These are phyloP conservation scores for Medauroidea extradentata DNA, from an alignment of 1,140 invertebrate species.

Conservation along the genomic window DNA sequence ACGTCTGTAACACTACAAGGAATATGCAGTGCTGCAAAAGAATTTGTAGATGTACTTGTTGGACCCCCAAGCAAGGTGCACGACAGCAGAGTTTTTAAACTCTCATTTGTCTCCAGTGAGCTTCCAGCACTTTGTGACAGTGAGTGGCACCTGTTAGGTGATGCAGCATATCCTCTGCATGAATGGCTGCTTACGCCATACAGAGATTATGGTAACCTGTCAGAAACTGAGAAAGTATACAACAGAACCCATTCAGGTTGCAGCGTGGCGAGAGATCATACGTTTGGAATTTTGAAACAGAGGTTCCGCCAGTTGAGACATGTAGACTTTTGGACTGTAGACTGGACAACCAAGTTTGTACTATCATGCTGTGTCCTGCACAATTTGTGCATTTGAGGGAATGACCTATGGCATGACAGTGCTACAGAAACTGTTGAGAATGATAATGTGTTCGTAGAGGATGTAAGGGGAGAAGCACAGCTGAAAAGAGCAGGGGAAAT, in stretches of 20 bases:
- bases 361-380: slow-evolving; percentile 34
- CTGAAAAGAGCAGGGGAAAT: not conserved
- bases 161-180: slow-evolving; percentile 35
- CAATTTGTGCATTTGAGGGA: slow-evolving; percentile 33
- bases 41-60: slow-evolving; percentile 29
- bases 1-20: slow-evolving; percentile 31
- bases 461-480: not conserved
- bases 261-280: slow-evolving; percentile 33
- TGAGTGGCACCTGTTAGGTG: slow-evolving; percentile 33
- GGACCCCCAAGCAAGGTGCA: slow-evolving; percentile 31
- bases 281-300: slow-evolving; percentile 35
- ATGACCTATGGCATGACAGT: slow-evolving; percentile 16
- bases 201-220: slow-evolving; percentile 33
- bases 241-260: slow-evolving; percentile 28
- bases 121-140: slow-evolving; percentile 21
- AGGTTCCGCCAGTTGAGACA: slow-evolving; percentile 33
- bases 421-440: slow-evolving; percentile 8
- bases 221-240: slow-evolving; percentile 25
- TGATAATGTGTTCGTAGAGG: not conserved
- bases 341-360: slow-evolving; percentile 29
- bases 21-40: slow-evolving; percentile 26
- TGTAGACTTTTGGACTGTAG: slow-evolving; percentile 26
- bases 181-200: slow-evolving; percentile 33
- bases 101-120: slow-evolving; percentile 20
- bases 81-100: slow-evolving; percentile 27